Base-by-base conservation (phyloP, 1,140 invertebrate genomes). In the Ceratina calcarata region DNA sequence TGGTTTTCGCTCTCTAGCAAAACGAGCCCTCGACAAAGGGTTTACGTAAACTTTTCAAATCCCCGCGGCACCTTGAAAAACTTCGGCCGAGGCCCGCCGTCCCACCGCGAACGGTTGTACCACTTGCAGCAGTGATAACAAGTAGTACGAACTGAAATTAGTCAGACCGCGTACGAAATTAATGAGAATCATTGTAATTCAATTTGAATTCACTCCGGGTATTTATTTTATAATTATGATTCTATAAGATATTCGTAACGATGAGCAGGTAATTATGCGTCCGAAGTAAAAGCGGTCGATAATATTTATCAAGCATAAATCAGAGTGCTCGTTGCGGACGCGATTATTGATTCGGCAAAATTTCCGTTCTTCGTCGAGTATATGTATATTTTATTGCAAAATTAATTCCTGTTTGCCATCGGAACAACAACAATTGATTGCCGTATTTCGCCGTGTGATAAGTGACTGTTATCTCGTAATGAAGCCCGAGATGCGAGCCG, bases 1-100 rank as follows among this genome's bases (percentile, higher is more conserved):
- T 53, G 72, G 45, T 85, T 85, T 82, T 71, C 81, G 32, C 45
- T 74, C 71, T 22, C 61, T 45, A 0, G 6, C 0, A 18, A 16
- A 27, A 22, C 49, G 7, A 66, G 15, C 27, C 27, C 16, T 18
- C 58, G 83, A 74, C 76, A 75, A 86, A 73, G 78, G 72, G 49
- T 80, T 55, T 85, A 53, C 77, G 55, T 72, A 80, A 86, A 85
- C 71, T 84, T 78, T 80, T 64, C n/a, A 60, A 61, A 18, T 61
- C 37, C 8, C 22, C 45, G 15, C 18, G 22, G 15, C 60, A 71
- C 68, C 76, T 78, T 71, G 58, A 64, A 78, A 51, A 60, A 69
- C 22, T 65, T 65, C 62, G 27, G 27, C 37, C 32, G 32, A 37
- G 6, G 6, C 32, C 32, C 32, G 32, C 6, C 6, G 32, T 37